Base-by-base conservation (phyloP, 2,113 vertebrate genomes). In the Anser brachyrhynchus region DNA sequence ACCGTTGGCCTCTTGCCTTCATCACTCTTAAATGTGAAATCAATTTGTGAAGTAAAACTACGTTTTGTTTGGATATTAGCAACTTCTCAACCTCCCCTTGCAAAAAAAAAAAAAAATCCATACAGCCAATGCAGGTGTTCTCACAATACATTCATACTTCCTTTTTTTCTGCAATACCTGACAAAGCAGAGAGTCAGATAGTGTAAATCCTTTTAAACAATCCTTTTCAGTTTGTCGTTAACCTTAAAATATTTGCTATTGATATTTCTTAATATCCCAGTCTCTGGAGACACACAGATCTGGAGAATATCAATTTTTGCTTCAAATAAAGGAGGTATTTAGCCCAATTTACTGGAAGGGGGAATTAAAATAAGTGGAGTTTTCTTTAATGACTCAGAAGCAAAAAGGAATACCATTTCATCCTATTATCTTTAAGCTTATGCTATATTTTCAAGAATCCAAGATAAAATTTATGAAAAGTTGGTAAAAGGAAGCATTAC, bases 261-360 rank as follows among this genome's bases (percentile, higher is more conserved):
- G 62, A 29, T 65, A 65, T 65, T 65, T 57, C 26, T 88, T 73
- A 70, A 25, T 66, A 58, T 31, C 21, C 13, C 4, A 1, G 41
- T 51, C 49, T 85, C 49, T 23, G 9, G 33, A 73, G 54, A 61
- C 13, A 57, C 10, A 43, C 11, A 41, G 22, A 43, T 76, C 39
- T 73, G 26, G 19, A 86, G n/a, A 80, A 80, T 11, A 54, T 3
- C 12, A 14, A 15, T 25, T 85, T 88, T 79, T 69, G 20, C 39
- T 89, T 44, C 67, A 52, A 52, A 71, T 16, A 65, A 14, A 74
- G 55, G 29, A 72, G 33, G 35, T 39, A 29, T 25, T 61, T 46
- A 67, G 46, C 22, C 64, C 46, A 65, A 6, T 23, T 78, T 49
- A 39, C 20, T 31, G 0, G 1, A 5, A 4, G 5, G 1, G 4